Conservation (phyloP, 2,797 vertebrate genomes). For the Loriculus beryllinus region DNA sequence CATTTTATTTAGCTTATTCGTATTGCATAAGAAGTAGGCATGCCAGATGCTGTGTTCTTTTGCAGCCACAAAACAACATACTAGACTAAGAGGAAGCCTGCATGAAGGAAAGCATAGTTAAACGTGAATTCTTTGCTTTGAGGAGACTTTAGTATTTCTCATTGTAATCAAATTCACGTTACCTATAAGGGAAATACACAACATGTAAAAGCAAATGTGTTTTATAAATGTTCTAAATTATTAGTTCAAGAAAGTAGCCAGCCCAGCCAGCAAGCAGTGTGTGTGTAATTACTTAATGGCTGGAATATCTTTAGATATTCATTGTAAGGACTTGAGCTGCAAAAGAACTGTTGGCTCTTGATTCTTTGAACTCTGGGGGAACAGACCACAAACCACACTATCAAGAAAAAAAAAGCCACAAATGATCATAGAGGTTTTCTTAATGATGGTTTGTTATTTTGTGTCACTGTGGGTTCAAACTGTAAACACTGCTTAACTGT, state of each 20-base stretch:
- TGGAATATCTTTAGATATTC: background rate
- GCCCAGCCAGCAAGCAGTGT: background rate
- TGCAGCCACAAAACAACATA: background rate
- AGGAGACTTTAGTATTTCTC: background rate
- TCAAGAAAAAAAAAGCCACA: constrained; percentile 8
- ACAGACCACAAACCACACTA: constrained; percentile 47
- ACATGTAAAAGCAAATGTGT: background rate
- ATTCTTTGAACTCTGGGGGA: constrained; percentile 8
- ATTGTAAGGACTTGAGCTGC: background rate
- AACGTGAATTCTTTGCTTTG: background rate
- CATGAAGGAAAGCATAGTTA: background rate
- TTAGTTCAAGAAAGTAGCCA: background rate
- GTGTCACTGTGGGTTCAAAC: background rate
- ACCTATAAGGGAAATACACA: background rate
- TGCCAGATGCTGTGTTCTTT: background rate
- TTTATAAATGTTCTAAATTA: background rate
- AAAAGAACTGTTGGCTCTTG: background rate
- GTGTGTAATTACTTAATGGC: background rate
- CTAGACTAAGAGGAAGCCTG: background rate
- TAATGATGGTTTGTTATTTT: background rate
- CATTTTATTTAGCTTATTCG: background rate
- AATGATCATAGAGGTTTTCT: background rate
- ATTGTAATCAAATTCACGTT: background rate
- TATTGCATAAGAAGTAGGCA: background rate
- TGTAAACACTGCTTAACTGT: background rate